phyloP scores from a whole-genome alignment of 2,113 vertebrate genomes.

The Nothocercus nigrocapillus region DNA sequence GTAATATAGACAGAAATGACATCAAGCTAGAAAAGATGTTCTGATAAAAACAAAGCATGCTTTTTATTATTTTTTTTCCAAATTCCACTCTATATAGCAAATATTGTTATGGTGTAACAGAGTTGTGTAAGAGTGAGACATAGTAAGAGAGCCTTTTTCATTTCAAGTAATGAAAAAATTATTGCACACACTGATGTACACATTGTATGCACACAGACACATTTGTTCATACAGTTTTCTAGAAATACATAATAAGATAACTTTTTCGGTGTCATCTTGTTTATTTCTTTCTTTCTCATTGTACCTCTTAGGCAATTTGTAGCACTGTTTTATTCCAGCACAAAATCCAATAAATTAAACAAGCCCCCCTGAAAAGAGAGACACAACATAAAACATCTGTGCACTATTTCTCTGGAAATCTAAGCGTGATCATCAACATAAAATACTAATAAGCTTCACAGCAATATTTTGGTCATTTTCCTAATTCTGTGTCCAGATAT shows the following conservation, averaged over 20 bases:
- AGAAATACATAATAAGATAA: not conserved
- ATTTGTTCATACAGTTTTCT: not conserved
- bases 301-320: slow-evolving; percentile 13
- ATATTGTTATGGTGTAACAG: not conserved
- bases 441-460: slow-evolving; percentile 52
- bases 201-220: not conserved
- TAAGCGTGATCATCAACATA: slow-evolving; percentile 13
- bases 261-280: not conserved
- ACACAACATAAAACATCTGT: slow-evolving; percentile 48
- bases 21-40: not conserved
- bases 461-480: slow-evolving; percentile 45
- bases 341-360: slow-evolving; percentile 2
- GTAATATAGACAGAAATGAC: not conserved
- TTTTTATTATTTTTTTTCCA: not conserved
- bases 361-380: not conserved
- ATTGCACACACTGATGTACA: not conserved
- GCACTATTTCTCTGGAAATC: slow-evolving; percentile 34
- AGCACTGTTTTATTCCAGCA: slow-evolving; percentile 15
- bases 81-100: not conserved
- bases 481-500: slow-evolving; percentile 50
- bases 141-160: not conserved
- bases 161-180: not conserved
- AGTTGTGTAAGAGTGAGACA: not conserved
- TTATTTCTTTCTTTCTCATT: not conserved
- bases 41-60: not conserved